These are phyloP conservation scores for Erebia ligea DNA, from an alignment of 2,888 invertebrate genomes.

Conservation along the genomic window DNA sequence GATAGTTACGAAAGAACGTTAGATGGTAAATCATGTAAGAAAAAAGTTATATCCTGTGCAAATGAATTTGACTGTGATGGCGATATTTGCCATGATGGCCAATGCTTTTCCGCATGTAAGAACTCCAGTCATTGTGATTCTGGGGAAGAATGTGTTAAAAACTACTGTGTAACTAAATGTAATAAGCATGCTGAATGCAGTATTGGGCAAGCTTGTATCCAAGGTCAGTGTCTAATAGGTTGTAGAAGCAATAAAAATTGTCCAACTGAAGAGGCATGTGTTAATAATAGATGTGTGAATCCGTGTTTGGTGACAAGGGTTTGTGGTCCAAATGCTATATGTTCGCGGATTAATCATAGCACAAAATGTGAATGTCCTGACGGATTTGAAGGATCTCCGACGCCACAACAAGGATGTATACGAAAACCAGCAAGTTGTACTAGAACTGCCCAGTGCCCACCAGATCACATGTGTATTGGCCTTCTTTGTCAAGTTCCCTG, in stretches of 20 bases:
- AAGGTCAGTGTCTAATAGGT: slow-evolving; percentile 91
- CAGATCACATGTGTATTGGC: slow-evolving; percentile 89
- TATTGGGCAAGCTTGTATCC: slow-evolving; percentile 90
- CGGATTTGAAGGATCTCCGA: slow-evolving; percentile 94
- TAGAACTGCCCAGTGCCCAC: slow-evolving; percentile 88
- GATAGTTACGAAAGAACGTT: slow-evolving; percentile 88
- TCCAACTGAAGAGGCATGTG: slow-evolving; percentile 88
- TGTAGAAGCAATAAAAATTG: slow-evolving; percentile 94
- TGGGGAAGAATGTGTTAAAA: slow-evolving; percentile 91
- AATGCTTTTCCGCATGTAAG: slow-evolving; percentile 92
- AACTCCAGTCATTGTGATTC: slow-evolving; percentile 89
- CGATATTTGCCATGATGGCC: slow-evolving; percentile 90
- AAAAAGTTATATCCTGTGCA: slow-evolving; percentile 86
- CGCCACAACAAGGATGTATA: slow-evolving; percentile 94
- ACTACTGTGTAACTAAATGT: slow-evolving; percentile 91
- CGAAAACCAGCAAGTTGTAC: slow-evolving; percentile 89
- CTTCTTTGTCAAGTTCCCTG: slow-evolving; percentile 92
- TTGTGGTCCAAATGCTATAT: slow-evolving; percentile 93
- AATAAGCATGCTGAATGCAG: slow-evolving; percentile 92
- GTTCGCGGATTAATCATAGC: slow-evolving; percentile 88
- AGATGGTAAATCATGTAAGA: slow-evolving; percentile 85
- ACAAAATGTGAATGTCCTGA: slow-evolving; percentile 91
- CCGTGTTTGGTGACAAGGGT: slow-evolving; percentile 90
- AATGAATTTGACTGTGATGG: slow-evolving; percentile 90
- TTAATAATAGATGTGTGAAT: slow-evolving; percentile 92